Base-by-base conservation (phyloP, 2,888 invertebrate species). In the Dexiosoma caninum region DNA sequence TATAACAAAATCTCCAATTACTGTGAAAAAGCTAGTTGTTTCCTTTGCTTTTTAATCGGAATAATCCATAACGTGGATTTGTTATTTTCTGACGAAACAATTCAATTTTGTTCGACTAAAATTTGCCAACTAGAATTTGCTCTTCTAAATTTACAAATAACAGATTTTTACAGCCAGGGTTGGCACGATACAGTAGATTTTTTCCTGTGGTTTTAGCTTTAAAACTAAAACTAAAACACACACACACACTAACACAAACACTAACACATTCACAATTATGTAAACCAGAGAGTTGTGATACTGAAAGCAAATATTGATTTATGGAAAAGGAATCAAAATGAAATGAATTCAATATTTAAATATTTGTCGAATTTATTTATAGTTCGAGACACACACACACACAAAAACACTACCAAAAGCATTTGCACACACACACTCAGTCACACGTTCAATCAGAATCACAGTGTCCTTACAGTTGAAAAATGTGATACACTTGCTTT, bases 301-400 rank as follows among this genome's bases (percentile, higher is more conserved):
- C 69, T 10, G 53, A 74, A 62, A 70, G 51, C 60, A 69, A 74
- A 62, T 75, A 66, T 42, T 69, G 59, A 75, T 79, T 79, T 66
- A 64, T 64, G 42, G 57, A 21, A 74, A 42, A 30, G 60, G 62
- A 74, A 69, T 74, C 14, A 55, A 30, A 46, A 32, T 23, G 51
- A 51, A 67, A 57, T 57, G 44, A 40, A 69, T 78, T 55, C 44
- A 40, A 74, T 74, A 62, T 78, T 67, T 62, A 42, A 49, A 69
- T 79, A 69, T 67, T 72, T 78, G 67, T 16, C 46, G 55, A 72
- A 32, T 55, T 21, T 57, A 55, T 66, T 53, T 71, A 51, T 59
- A 27, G 51, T 21, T 60, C 19, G 42, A 35, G 16, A 44, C 19
- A 59, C 12, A 35, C 19, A 37, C 35, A 53, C 5, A 53, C 8